These are phyloP conservation scores for Melieria crassipennis DNA, from an alignment of 2,888 invertebrate genomes.

Conservation along the genomic window DNA sequence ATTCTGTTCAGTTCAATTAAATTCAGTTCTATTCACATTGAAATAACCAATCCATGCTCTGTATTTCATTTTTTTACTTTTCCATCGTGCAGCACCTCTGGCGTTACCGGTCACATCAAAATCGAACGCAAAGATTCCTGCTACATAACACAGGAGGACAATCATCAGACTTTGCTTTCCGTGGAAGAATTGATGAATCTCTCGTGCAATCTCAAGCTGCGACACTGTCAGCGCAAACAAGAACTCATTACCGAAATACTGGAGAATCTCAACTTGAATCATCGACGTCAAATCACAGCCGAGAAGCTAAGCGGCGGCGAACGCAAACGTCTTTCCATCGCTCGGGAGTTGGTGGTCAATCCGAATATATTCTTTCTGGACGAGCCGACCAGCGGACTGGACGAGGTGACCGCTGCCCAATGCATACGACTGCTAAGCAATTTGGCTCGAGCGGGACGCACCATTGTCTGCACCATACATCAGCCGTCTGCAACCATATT, in stretches of 20 bases:
- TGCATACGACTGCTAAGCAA: conserved; percentile 70
- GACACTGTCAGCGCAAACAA: conserved; percentile 51
- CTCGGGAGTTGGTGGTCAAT: conserved; percentile 84
- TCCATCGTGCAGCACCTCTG: conserved; percentile 68
- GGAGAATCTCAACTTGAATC: conserved; percentile 60
- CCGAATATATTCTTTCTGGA: conserved; percentile 86
- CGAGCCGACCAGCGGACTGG: conserved; percentile 81
- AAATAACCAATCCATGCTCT: no score
- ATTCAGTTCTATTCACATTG: no score
- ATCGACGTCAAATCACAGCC: conserved; percentile 63
- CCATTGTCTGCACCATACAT: conserved; percentile 77
- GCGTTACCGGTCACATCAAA: conserved; percentile 74
- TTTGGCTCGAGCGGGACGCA: conserved; percentile 72
- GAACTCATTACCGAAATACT: conserved; percentile 61
- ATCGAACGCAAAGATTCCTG: conserved; percentile 81
- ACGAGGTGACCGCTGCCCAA: conserved; percentile 73
- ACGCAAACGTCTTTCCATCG: conserved; percentile 81
- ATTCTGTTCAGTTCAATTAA: no score
- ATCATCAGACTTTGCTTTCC: conserved; percentile 77
- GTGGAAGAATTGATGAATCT: conserved; percentile 82
- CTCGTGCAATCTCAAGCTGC: conserved; percentile 79
- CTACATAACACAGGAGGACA: conserved; percentile 84
- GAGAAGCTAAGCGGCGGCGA: conserved; percentile 80
- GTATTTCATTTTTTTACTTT: no score
- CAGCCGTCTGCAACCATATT: conserved; percentile 76